A percentile compares a stretch with the other conserved stretches of the same genome.
Conservation (phyloP, 2,888 invertebrate species). For the Steinernema carpocapsae region DNA sequence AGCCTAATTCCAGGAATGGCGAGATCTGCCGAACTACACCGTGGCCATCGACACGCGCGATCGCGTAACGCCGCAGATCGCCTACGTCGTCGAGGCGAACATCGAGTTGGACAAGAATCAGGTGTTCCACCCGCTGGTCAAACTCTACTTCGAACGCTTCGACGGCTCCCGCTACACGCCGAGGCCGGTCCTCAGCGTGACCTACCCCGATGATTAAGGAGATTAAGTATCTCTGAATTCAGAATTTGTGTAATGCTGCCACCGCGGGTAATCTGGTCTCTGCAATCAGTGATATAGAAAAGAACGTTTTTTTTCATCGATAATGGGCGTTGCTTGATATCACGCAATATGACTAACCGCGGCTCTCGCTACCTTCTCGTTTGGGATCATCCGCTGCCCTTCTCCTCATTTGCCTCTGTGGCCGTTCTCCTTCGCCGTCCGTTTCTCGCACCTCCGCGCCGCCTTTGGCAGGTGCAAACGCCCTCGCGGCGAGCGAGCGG, state of each 20-base stretch:
- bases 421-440: not conserved
- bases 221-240: not conserved
- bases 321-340: slow-evolving; percentile 27
- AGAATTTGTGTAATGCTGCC: no score
- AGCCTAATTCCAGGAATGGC: slow-evolving; percentile 44
- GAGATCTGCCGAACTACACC: slow-evolving; percentile 72
- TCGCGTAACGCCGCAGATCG: slow-evolving; percentile 70
- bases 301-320: not conserved
- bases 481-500: no score
- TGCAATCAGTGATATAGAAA: slow-evolving; percentile 8
- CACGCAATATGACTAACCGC: not conserved
- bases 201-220: slow-evolving; percentile 47
- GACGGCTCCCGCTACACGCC: slow-evolving; percentile 45
- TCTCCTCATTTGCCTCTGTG: not conserved
- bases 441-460: not conserved
- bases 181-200: slow-evolving; percentile 46
- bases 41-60: slow-evolving; percentile 73
- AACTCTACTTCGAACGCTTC: slow-evolving; percentile 70
- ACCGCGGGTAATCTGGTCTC: not conserved
- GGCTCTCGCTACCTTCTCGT: not conserved
- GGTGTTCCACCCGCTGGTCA: slow-evolving; percentile 70
- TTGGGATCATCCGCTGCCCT: not conserved
- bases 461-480: slow-evolving; percentile 2
- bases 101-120: slow-evolving; percentile 67
- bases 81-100: slow-evolving; percentile 71